These are phyloP conservation scores for Myrmecophaga tridactyla DNA, from an alignment of 2,113 vertebrate genomes.

Conservation along the genomic window DNA sequence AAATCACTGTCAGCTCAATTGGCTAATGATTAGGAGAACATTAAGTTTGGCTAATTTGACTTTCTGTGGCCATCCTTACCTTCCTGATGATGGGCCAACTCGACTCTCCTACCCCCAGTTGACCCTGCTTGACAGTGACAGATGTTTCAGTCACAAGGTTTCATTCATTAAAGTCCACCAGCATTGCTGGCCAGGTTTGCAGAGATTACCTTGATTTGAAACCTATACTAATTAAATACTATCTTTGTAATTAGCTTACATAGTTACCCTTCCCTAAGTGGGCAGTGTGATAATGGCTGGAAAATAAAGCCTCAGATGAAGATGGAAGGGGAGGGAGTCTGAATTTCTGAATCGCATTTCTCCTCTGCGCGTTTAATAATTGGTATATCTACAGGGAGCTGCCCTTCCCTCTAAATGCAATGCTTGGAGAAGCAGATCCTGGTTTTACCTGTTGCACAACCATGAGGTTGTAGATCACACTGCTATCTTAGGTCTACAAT, in stretches of 20 bases:
- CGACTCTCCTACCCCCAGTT: constrained; percentile 44
- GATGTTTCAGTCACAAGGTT: constrained; percentile 84
- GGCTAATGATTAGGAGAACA: constrained; percentile 80
- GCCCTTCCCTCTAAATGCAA: neutral
- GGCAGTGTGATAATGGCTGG: constrained; percentile 60
- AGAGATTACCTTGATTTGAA: constrained; percentile 74
- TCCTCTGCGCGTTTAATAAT: neutral
- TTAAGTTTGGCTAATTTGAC: constrained; percentile 82
- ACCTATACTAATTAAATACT: constrained; percentile 81
- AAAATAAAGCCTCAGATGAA: constrained; percentile 62
- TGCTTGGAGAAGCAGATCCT: neutral
- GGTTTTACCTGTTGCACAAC: neutral
- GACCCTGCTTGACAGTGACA: constrained; percentile 81
- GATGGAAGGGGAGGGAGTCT: neutral
- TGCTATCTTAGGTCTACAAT: neutral
- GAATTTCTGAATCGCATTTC: neutral
- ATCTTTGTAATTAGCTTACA: constrained; percentile 76
- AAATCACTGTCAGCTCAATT: constrained; percentile 82
- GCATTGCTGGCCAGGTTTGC: constrained; percentile 69
- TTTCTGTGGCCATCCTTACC: constrained; percentile 72
- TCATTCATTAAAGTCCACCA: constrained; percentile 81
- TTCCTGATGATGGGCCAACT: constrained; percentile 60
- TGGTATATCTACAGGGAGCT: neutral
- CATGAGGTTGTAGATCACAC: neutral
- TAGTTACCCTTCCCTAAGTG: constrained; percentile 67